Conservation (phyloP, 2,797 vertebrate genomes). For the Muscicapa comitata region DNA sequence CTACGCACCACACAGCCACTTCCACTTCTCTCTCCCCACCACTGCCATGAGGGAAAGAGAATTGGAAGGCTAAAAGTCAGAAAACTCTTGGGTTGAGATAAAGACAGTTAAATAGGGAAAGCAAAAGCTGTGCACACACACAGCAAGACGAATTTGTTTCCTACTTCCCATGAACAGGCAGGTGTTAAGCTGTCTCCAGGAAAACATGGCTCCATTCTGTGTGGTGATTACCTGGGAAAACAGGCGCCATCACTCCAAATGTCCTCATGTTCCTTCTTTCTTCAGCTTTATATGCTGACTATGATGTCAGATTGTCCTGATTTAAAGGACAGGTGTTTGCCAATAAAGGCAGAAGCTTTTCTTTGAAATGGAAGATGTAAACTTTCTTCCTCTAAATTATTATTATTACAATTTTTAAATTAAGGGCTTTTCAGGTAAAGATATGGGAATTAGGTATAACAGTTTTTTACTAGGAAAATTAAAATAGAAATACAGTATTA, state of each 20-base stretch:
- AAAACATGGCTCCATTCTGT: not conserved
- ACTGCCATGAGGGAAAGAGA: not conserved
- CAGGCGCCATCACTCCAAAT: not conserved
- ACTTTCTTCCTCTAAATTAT: too few relatives aligned
- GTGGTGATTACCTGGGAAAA: not conserved
- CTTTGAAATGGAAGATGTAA: too few relatives aligned
- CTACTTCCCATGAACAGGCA: not conserved
- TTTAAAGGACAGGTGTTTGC: too few relatives aligned
- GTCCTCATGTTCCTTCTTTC: not conserved
- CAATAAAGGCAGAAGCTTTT: too few relatives aligned
- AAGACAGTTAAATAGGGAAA: not conserved
- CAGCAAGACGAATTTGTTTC: not conserved
- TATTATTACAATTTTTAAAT: too few relatives aligned
- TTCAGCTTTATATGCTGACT: not conserved
- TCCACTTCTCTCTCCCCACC: not conserved
- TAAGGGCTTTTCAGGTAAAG: too few relatives aligned
- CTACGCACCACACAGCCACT: not conserved
- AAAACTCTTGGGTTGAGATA: not conserved
- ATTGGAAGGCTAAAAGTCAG: not conserved
- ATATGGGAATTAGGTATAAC: too few relatives aligned
- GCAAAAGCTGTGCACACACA: not conserved
- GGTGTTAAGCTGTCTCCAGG: fast-evolving
- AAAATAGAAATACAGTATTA: too few relatives aligned
- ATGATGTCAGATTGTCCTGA: too few relatives aligned
- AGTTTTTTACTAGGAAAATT: too few relatives aligned